These are phyloP conservation scores for Pinctada fucata DNA, from an alignment of 2,888 invertebrate species.

Conservation along the genomic window DNA sequence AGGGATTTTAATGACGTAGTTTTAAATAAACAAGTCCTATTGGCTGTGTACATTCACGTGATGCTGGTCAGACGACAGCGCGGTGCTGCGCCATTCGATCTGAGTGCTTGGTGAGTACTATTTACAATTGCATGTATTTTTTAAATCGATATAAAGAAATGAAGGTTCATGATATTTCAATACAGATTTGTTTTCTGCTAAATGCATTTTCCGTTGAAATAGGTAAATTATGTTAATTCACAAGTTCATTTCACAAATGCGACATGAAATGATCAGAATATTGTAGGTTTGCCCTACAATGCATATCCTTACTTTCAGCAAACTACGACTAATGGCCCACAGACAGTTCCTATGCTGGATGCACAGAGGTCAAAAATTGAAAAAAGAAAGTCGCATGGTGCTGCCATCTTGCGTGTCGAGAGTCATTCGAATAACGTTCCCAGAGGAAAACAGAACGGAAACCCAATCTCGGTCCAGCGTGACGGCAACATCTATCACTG, in stretches of 20 bases:
- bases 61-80: slow-evolving; percentile 55
- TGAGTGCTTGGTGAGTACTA: slow-evolving; percentile 55
- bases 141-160: no score
- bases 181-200: no score
- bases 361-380: slow-evolving; percentile 53
- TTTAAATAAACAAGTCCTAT: slow-evolving; percentile 54
- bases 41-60: slow-evolving; percentile 59
- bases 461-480: slow-evolving; percentile 38
- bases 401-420: slow-evolving; percentile 56
- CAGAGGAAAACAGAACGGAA: slow-evolving; percentile 53
- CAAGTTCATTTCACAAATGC: no score
- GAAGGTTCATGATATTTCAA: no score
- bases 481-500: slow-evolving; percentile 29
- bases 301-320: slow-evolving; percentile 49
- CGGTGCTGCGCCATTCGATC: slow-evolving; percentile 51
- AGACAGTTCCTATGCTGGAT: slow-evolving; percentile 60
- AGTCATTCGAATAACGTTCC: slow-evolving; percentile 54
- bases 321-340: slow-evolving; percentile 56
- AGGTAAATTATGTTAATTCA: no score
- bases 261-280: background rate
- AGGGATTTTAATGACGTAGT: slow-evolving; percentile 57
- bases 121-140: background rate
- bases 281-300: slow-evolving; percentile 3
- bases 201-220: no score
- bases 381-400: slow-evolving; percentile 53